A percentile compares a stretch with the other conserved stretches of the same genome.
These are phyloP conservation scores for Silurus aristotelis DNA, from an alignment of 2,797 vertebrate genomes.

Conservation along the genomic window DNA sequence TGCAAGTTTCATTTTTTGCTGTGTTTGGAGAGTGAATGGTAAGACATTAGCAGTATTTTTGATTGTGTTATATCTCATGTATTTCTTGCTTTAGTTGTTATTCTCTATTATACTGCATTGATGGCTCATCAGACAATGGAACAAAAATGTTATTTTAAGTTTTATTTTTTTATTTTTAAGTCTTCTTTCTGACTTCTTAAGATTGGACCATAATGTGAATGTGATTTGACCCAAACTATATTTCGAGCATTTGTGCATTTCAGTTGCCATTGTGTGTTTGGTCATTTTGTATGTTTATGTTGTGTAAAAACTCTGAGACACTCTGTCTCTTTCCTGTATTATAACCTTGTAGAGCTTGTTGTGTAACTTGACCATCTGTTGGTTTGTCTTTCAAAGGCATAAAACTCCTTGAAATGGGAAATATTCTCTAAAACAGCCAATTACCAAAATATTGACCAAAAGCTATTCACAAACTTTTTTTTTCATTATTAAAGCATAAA, in stretches of 20 bases:
- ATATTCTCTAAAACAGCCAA: not conserved
- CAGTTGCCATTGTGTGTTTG: not conserved
- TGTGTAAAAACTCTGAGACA: not conserved
- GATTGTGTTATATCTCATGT: not conserved
- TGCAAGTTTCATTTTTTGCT: constrained; percentile 36
- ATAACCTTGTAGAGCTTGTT: constrained; percentile 28
- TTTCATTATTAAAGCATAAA: not conserved
- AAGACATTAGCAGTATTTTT: constrained; percentile 23
- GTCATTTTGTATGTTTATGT: not conserved
- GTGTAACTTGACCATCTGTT: not conserved
- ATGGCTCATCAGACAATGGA: not conserved
- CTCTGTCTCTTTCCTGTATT: constrained; percentile 21
- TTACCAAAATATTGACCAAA: not conserved
- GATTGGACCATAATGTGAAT: not conserved
- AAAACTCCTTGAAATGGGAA: not conserved
- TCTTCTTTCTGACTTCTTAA: not conserved
- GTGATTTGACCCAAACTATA: not conserved
- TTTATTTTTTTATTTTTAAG: not conserved
- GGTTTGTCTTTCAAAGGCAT: not conserved
- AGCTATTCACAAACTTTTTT: not conserved
- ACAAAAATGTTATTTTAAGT: not conserved
- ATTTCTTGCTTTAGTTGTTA: not conserved
- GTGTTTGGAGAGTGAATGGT: constrained; percentile 52
- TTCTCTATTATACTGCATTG: not conserved
- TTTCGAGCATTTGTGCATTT: not conserved